phyloP scores from a whole-genome alignment of 2,888 invertebrate genomes.

The Abscondita cerata region DNA sequence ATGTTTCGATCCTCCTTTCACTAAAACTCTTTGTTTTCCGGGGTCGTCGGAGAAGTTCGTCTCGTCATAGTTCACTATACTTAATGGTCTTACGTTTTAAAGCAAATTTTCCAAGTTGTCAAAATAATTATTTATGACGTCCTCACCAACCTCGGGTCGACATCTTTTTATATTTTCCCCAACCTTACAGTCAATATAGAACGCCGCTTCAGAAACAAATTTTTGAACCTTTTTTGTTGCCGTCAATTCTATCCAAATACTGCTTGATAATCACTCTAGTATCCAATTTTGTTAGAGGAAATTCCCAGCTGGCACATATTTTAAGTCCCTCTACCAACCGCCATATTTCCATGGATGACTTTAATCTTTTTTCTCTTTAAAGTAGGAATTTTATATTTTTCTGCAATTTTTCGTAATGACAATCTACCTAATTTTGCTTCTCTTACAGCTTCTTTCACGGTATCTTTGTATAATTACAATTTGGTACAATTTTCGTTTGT shows the following conservation, averaged over 20 bases:
- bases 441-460: neutral
- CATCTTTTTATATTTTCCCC: neutral
- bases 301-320: slow-evolving; percentile 1
- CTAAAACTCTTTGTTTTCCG: neutral
- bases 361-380: neutral
- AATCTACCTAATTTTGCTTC: neutral
- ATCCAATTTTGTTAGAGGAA: slow-evolving; percentile 1
- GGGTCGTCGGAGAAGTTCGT: neutral
- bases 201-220: neutral
- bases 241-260: neutral
- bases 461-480: slow-evolving; percentile 3
- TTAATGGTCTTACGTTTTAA: neutral
- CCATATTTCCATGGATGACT: slow-evolving; percentile 1
- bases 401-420: neutral
- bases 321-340: neutral
- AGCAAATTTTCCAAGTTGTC: neutral
- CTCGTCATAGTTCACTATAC: neutral
- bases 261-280: neutral
- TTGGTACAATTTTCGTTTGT: neutral
- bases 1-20: neutral
- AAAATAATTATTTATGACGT: neutral
- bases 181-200: neutral
- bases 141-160: neutral
- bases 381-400: slow-evolving; percentile 2
- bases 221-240: neutral